These are phyloP conservation scores for Cinclus cinclus DNA, from an alignment of 2,113 vertebrate genomes.

Conservation along the genomic window DNA sequence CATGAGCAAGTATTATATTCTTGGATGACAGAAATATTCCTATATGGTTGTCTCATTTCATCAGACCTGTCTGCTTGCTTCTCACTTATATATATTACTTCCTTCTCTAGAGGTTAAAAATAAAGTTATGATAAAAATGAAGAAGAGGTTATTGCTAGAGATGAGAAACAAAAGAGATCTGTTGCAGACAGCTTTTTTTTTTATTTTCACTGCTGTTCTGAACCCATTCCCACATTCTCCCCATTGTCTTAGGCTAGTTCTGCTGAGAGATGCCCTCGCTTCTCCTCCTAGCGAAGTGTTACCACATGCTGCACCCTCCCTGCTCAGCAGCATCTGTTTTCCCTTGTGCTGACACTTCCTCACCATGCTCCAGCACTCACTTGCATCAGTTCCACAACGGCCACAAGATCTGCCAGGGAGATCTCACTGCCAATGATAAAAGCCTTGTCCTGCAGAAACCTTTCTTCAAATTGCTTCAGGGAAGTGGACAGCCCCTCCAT, in stretches of 20 bases:
- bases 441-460: constrained; percentile 83
- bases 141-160: neutral
- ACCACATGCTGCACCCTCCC: neutral
- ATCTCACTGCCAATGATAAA: constrained; percentile 82
- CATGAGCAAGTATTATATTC: neutral
- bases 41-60: neutral
- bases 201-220: neutral
- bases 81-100: neutral
- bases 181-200: neutral
- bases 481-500: constrained; percentile 76
- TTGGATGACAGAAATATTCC: neutral
- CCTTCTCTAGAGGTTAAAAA: neutral
- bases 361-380: constrained; percentile 54
- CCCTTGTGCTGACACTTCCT: neutral
- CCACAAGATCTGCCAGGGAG: constrained; percentile 89
- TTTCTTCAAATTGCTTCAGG: constrained; percentile 80
- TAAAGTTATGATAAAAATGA: neutral
- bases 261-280: neutral
- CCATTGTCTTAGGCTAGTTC: neutral
- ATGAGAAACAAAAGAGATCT: neutral
- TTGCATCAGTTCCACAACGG: constrained; percentile 90
- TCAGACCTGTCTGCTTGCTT: neutral
- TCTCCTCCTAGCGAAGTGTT: neutral
- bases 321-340: neutral
- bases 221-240: neutral